Evolutionary conservation across 30 jellyfish, hydroid and myxozoan species (phyloP).

Genomic region (Mastigias papua): DNA sequence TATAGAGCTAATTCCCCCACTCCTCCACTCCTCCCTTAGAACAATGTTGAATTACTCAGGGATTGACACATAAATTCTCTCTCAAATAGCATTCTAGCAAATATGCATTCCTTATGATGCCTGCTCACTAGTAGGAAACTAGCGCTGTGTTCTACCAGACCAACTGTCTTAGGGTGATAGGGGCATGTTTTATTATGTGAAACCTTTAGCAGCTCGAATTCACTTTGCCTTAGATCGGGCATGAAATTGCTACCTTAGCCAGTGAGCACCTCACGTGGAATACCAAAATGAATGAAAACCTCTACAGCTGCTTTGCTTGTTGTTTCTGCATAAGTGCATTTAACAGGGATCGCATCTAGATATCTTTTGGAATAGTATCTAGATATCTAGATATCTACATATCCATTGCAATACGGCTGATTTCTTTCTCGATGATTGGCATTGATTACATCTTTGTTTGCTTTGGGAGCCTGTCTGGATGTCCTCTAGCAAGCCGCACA

Average conservation of each 20-base stretch:
- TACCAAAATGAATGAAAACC: constrained; percentile 7
- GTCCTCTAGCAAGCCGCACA: constrained; percentile 31
- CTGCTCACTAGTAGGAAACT: no score
- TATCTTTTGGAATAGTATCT: constrained; percentile 31
- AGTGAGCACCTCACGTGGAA: constrained; percentile 34
- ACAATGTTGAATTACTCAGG: no score
- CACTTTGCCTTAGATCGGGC: constrained; percentile 10
- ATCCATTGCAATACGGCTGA: constrained; percentile 38
- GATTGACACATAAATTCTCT: no score
- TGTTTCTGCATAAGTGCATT: not conserved
- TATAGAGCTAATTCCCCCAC: no score
- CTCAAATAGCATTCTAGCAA: no score
- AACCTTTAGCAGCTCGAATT: not conserved
- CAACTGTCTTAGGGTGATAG: constrained; percentile 40
- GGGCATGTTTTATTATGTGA: constrained; percentile 24
- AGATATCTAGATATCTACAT: not conserved
- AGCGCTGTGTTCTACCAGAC: constrained; percentile 36
- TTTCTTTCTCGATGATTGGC: constrained; percentile 39
- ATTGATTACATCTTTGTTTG: not conserved
- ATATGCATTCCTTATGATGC: no score
- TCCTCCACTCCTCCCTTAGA: no score
- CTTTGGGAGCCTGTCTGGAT: constrained; percentile 5
- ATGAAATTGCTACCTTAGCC: constrained; percentile 39
- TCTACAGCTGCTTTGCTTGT: constrained; percentile 43
- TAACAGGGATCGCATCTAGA: constrained; percentile 57